These are phyloP conservation scores for Cancer borealis DNA, from an alignment of 2,888 invertebrate genomes.

Conservation along the genomic window DNA sequence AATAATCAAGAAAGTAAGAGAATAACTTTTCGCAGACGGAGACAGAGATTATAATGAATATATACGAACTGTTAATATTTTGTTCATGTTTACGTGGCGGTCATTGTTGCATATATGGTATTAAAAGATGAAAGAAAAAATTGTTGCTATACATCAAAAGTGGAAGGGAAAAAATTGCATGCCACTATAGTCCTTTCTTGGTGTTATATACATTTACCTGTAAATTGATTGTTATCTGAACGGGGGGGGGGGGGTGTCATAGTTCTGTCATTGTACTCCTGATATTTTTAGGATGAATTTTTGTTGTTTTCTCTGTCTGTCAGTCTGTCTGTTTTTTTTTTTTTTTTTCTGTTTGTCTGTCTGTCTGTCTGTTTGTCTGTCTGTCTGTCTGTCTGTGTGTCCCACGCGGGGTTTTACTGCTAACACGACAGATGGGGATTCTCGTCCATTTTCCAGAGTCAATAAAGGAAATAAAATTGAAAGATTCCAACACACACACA, in stretches of 20 bases:
- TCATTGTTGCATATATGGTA: too few species aligned
- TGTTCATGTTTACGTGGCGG: neutral
- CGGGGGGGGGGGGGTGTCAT: too few species aligned
- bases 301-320: neutral
- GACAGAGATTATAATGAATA: too few species aligned
- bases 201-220: too few species aligned
- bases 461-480: slow-evolving; percentile 3
- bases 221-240: too few species aligned
- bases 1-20: too few species aligned
- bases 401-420: neutral
- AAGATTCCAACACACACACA: neutral
- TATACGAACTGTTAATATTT: too few species aligned
- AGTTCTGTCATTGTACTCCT: neutral
- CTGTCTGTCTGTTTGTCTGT: slow-evolving; percentile 48
- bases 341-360: slow-evolving; percentile 26
- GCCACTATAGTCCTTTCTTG: too few species aligned
- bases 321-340: neutral
- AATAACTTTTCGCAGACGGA: too few species aligned
- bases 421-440: neutral
- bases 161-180: too few species aligned
- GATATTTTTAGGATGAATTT: neutral
- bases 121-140: too few species aligned
- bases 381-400: slow-evolving; percentile 12
- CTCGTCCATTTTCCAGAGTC: neutral
- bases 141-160: too few species aligned